Percentiles rank a stretch among this genome's conserved stretches.
Evolutionary conservation across 2,797 vertebrate species (phyloP).

Genomic region (Coilia nasus): DNA sequence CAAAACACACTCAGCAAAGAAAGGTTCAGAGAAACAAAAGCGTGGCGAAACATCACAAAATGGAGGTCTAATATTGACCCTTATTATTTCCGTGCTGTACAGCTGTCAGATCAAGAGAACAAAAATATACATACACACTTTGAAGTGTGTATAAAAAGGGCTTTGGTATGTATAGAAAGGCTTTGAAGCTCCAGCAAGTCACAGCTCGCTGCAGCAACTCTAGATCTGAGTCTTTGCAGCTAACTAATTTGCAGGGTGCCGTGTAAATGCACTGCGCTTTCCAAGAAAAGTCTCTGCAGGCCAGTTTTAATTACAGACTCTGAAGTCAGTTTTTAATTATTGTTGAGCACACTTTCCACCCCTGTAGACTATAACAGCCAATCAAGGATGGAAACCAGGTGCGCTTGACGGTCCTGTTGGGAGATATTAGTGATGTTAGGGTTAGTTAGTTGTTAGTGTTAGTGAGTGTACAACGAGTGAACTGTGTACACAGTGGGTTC

Average conservation of each 20-base stretch:
- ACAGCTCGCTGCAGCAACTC: background rate
- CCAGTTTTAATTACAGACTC: conserved; percentile 72
- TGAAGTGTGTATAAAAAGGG: background rate
- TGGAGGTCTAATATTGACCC: background rate
- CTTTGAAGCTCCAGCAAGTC: background rate
- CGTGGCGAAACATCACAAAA: background rate
- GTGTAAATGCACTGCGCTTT: conserved; percentile 60
- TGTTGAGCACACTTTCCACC: conserved; percentile 41
- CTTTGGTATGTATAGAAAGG: background rate
- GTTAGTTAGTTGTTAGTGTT: background rate
- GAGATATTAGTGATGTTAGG: background rate
- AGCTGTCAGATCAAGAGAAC: background rate
- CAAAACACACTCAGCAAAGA: background rate
- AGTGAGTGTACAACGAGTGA: background rate
- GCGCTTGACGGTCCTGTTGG: background rate
- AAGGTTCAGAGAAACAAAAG: background rate
- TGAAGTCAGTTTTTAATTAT: conserved; percentile 71
- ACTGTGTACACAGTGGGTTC: background rate
- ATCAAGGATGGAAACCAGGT: conserved; percentile 13
- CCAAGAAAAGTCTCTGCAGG: conserved; percentile 65
- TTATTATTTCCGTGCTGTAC: background rate
- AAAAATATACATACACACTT: background rate
- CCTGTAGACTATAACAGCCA: background rate
- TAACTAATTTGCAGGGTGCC: conserved; percentile 40
- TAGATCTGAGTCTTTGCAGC: background rate